Evolutionary conservation across 2,113 vertebrate genomes (phyloP), one percentile per base, ranked within the genome.

Genomic region (Nicator chloris): DNA sequence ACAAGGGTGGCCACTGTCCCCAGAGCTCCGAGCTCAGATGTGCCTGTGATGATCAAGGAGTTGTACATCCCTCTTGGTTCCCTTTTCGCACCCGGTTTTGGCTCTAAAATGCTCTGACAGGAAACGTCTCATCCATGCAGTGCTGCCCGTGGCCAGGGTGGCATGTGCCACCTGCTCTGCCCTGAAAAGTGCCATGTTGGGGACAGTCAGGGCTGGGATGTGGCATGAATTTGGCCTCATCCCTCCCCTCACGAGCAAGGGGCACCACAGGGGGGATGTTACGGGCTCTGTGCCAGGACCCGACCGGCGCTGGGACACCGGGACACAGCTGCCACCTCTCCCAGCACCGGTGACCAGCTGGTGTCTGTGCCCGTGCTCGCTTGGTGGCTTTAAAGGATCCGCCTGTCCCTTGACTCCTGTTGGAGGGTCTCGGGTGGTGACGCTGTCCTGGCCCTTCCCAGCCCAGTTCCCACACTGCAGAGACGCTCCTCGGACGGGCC

Each of bases 251-350:
- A 1, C 23, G 16, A n/a, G 57, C 47, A 8, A 63, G 16, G 44
- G 51, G 15, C 24, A 37, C 26, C 2, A 0, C 1, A 44, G 22
- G 16, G 19, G 35, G 19, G 35, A 12, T 1, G 0, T 17, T 6
- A 1, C 0, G 7, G 79, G 79, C 69, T 80, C 82, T 54, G 86
- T 5, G 33, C 90, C 82, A 44, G 86, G 44, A 57, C 16, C 82
- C 0, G 0, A 13, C 6, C 3, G 0, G 54, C 68, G 0, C 45
- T 0, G 10, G 57, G 76, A 31, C 63, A 44, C 60, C 0, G 6
- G 35, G 91, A 45, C 78, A 18, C 95, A 93, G 92, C 90, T 91
- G 90, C 76, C 92, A 75, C 22, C 80, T n/a, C 13, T 2, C 50
- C 75, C 21, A 4, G 83, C 83, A 15, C 79, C 13, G 40, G 65